Base-by-base conservation (phyloP, 2,888 invertebrate genomes). In the Caenorhabditis sp. region DNA sequence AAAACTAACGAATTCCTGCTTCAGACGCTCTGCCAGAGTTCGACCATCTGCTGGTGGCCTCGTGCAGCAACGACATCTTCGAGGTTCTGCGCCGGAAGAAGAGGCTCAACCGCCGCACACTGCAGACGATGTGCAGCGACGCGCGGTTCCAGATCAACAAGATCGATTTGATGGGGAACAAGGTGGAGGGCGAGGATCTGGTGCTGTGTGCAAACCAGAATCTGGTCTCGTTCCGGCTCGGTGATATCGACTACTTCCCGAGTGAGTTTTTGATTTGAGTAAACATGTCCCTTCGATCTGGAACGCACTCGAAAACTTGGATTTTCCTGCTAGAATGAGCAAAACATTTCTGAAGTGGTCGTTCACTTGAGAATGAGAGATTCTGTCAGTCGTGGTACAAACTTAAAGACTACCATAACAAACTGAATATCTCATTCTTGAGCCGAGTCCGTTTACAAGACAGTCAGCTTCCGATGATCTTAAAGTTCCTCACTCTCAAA, bases 31-130 rank as follows among this genome's bases (percentile, higher is more conserved):
- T 84, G 16, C 84, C 84, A 4, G 28, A 28, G 19, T 76, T 80
- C 73, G 51, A 77, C 26, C 56, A 77, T 28, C 75, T 59, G 4
- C 44, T 84, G 16, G 59, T 75, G n/a, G 54, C 76, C 28, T 68
- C 73, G 19, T 73, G 77, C 69, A 80, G 80, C 76, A 84, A 84
- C 68, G 80, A 84, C 47, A 80, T 84, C 19, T 66, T 84, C 35
- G 80, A 84, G 41, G 73, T 80, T 35, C 28, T 84, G 38, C 76
- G 80, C n/a, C 74, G 51, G 19, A 80, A 66, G 47, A 80, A 80
- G 51, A 66, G 54, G 47, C 47, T 84, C 28, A 74, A 66, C 19
- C 64, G 47, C 38, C 66, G 63, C 0, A 76, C 72, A 14, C 59
- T 84, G 41, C 31, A 73, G 28, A 68, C 51, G 28, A 68, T 84